Evolutionary conservation across 2,888 invertebrate genomes (phyloP), one percentile per base, ranked within the genome.

Genomic region (Drosophila villosipedis): DNA sequence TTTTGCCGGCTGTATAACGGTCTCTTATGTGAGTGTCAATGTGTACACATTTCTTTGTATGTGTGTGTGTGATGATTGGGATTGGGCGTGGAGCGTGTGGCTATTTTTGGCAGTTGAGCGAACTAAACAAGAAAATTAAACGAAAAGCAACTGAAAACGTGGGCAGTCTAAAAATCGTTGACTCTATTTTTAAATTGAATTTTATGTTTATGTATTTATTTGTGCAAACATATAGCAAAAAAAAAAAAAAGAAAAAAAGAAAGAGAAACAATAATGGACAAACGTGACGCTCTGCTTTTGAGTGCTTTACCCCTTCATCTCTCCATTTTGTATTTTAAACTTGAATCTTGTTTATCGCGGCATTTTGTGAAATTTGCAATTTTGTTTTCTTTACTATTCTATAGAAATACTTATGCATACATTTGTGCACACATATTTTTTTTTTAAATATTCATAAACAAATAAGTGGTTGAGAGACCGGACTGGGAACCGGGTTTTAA

Each of bases 41-140:
- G n/a, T 52, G 33, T 62, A 47, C 47, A 39, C 60, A 57, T 69
- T 57, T 54, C 41, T 60, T 43, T 60, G 43, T 37, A 52, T 43
- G 50, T 73, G 60, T 68, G 64, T 77, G n/a, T 65, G 43, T 33
- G 39, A 31, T 43, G 60, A 61, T 58, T 61, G 49, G 49, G 57
- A 52, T 65, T 71, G 82, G 79, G 82, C 73, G 77, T 83, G 82
- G 82, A 83, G 73, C 68, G 73, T 70, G 65, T 30, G 59, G 39
- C 71, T 89, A 87, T 89, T 84, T 89, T 83, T 81, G 81, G 83
- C 68, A 70, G 41, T 41, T 81, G 82, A 89, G 82, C 79, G 63
- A 79, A 73, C 79, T 55, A 75, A 80, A 76, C 68, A 63, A 64
- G 68, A 65, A 69, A 69, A 79, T 70, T 35, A 60, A 68, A 68